A percentile compares a stretch with the other conserved stretches of the same genome.
Conservation (phyloP, 1,140 invertebrate species). For the Leptinotarsa lineolata region DNA sequence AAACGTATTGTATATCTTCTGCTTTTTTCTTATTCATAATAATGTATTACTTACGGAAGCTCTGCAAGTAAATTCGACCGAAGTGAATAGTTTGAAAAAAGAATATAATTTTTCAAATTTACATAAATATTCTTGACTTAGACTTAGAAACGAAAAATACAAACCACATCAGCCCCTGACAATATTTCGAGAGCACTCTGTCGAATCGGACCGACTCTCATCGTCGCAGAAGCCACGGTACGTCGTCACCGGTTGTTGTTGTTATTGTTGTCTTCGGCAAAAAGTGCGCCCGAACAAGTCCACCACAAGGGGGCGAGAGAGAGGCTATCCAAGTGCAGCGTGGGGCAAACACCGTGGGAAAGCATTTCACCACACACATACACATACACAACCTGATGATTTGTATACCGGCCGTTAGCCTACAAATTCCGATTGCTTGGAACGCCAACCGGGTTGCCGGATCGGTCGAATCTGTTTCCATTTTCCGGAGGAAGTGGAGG, state of each 20-base stretch:
- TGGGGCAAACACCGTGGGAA: slow-evolving; percentile 4
- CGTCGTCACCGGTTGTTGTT: slow-evolving; percentile 2
- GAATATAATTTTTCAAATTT: too few species aligned
- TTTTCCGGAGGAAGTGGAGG: too few species aligned
- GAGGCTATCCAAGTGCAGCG: not conserved
- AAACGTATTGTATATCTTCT: too few species aligned
- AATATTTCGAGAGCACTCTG: too few species aligned
- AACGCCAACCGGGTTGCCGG: not conserved
- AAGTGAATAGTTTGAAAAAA: too few species aligned
- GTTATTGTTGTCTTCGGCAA: slow-evolving; percentile 1
- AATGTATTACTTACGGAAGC: too few species aligned
- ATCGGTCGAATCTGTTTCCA: not conserved
- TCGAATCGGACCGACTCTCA: not conserved
- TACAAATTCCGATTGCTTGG: slow-evolving; percentile 8
- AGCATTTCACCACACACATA: slow-evolving; percentile 1
- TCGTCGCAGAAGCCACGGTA: not conserved
- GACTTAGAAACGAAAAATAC: too few species aligned
- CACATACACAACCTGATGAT: not conserved
- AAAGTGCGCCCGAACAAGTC: not conserved
- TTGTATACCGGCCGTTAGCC: slow-evolving; percentile 7
- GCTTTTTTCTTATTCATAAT: too few species aligned
- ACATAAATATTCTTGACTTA: too few species aligned
- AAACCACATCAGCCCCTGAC: too few species aligned
- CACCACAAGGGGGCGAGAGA: not conserved
- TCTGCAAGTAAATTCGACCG: too few species aligned